A percentile compares a stretch with the other conserved stretches of the same genome.
These are phyloP conservation scores for Oreochromis grahami DNA, from an alignment of 2,797 vertebrate genomes.

Conservation along the genomic window DNA sequence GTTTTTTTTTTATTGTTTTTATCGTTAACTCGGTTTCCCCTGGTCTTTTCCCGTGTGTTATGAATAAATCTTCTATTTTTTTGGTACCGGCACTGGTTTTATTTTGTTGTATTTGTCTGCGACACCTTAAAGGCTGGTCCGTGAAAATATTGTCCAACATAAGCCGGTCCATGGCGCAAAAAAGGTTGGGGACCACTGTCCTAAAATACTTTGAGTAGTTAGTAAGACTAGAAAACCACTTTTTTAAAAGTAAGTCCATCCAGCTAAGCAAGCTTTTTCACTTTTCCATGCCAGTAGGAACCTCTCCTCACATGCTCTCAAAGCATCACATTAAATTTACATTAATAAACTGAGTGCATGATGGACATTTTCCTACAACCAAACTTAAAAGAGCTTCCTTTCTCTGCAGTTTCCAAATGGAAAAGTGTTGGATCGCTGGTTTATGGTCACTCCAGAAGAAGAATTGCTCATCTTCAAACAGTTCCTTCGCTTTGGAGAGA, in stretches of 20 bases:
- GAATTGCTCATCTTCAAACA: constrained; percentile 85
- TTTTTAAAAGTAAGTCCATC: background rate
- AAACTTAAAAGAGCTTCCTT: background rate
- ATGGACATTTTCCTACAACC: background rate
- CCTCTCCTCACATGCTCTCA: background rate
- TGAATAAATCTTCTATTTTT: too few relatives aligned
- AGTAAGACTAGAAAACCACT: background rate
- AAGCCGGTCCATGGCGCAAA: too few relatives aligned
- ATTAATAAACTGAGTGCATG: background rate
- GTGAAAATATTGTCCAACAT: too few relatives aligned
- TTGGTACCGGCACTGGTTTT: too few relatives aligned
- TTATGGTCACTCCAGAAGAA: constrained; percentile 85
- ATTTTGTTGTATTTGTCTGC: too few relatives aligned
- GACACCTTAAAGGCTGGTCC: too few relatives aligned
- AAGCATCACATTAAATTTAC: background rate
- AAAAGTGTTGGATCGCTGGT: constrained; percentile 87
- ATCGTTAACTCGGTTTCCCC: too few relatives aligned
- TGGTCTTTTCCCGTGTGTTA: too few relatives aligned
- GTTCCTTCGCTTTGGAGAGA: constrained; percentile 94
- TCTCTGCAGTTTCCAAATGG: constrained; percentile 79
- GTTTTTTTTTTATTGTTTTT: too few relatives aligned
- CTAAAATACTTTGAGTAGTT: background rate
- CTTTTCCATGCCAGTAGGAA: background rate
- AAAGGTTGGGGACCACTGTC: too few relatives aligned
- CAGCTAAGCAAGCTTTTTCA: background rate